Conservation (phyloP, 2,797 vertebrate genomes). For the Phrynocephalus vlangalii region DNA sequence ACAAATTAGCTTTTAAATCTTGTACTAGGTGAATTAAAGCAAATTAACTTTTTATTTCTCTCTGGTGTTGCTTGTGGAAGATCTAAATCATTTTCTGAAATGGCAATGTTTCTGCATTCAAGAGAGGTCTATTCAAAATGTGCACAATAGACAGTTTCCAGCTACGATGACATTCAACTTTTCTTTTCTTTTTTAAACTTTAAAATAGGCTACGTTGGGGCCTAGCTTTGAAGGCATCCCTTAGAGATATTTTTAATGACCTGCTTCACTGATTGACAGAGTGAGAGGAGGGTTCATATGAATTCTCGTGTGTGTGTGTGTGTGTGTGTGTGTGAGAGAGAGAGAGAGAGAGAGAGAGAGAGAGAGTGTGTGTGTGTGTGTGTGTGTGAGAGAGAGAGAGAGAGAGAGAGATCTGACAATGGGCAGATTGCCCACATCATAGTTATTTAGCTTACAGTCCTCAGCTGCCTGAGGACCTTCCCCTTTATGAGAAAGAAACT, state of each 20-base stretch:
- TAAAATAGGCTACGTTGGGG: slow-evolving; percentile 34
- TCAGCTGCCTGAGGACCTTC: neutral
- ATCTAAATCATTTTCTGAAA: slow-evolving; percentile 71
- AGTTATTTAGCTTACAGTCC: slow-evolving; percentile 3
- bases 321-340: too few species aligned
- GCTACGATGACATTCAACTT: slow-evolving; percentile 18
- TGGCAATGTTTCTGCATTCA: slow-evolving; percentile 50
- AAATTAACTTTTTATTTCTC: slow-evolving; percentile 78
- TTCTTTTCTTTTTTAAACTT: slow-evolving; percentile 42
- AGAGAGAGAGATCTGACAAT: neutral
- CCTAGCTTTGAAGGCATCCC: slow-evolving; percentile 42
- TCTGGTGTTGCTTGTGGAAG: slow-evolving; percentile 59
- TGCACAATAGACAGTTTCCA: slow-evolving; percentile 36
- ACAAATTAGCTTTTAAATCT: slow-evolving; percentile 75
- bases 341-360: too few species aligned
- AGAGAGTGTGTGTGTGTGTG: too few species aligned
- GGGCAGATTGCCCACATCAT: neutral
- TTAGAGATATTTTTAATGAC: slow-evolving; percentile 28
- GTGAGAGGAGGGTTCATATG: slow-evolving; percentile 5
- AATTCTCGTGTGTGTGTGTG: neutral
- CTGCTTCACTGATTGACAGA: slow-evolving; percentile 16
- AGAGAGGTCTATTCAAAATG: slow-evolving; percentile 59
- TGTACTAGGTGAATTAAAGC: slow-evolving; percentile 73
- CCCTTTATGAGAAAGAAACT: neutral
- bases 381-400: too few species aligned